Conservation (phyloP, 2,113 vertebrate genomes). For the Mus spicilegus region DNA sequence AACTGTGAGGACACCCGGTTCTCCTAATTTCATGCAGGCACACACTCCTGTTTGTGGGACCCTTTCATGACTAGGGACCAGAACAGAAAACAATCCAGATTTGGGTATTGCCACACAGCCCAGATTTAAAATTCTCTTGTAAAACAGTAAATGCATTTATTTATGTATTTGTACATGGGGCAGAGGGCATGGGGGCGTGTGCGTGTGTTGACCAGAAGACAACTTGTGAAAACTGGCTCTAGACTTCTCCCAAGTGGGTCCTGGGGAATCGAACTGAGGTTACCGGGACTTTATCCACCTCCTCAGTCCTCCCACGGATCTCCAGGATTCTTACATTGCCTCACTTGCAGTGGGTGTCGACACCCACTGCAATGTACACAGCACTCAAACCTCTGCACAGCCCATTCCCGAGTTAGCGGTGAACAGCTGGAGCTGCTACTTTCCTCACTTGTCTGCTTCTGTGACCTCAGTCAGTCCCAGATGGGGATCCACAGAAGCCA, state of each 20-base stretch:
- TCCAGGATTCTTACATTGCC: neutral
- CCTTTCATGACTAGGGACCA: neutral
- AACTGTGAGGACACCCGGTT: too few species aligned
- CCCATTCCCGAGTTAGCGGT: neutral
- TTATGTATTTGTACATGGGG: neutral
- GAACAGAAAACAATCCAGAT: neutral
- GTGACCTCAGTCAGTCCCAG: neutral
- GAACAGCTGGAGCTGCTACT: too few species aligned
- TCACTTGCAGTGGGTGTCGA: neutral
- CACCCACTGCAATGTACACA: neutral
- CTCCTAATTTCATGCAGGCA: neutral
- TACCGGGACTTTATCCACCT: neutral
- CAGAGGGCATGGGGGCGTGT: too few species aligned
- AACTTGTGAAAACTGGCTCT: neutral
- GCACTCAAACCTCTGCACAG: neutral
- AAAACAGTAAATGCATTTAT: neutral
- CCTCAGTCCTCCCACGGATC: neutral
- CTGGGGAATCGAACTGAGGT: neutral
- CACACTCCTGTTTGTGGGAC: neutral
- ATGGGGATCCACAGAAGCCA: neutral
- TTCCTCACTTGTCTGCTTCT: neutral
- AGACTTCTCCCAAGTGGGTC: neutral
- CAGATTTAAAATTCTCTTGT: neutral
- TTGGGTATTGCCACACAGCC: neutral
- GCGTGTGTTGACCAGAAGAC: neutral